Evolutionary conservation across 2,113 vertebrate genomes (phyloP), one percentile per base, ranked within the genome.

Genomic region (Drymodes brunneopygia): DNA sequence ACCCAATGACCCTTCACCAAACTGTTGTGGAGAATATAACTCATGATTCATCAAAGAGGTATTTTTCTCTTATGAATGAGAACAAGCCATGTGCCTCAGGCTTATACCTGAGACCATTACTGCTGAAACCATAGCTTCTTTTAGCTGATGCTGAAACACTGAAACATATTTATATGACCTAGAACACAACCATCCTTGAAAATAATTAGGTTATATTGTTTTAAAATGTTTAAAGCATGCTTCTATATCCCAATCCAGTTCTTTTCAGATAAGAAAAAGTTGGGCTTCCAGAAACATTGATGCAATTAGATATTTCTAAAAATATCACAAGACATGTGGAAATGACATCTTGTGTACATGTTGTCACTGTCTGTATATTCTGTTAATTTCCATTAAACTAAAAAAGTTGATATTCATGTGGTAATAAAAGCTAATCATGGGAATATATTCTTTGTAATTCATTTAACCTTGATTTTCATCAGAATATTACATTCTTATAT

Each of bases 31-130:
- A 67, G 29, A 70, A n/a, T 10, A 33, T 12, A 65, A 47, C 18
- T 56, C 57, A 8, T 53, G 21, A 50, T 53, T 88, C 7, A 79
- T 65, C 28, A 44, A 31, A 84, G 19, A 69, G 4, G 2, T 38
- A 44, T 56, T 93, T 45, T 69, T 54, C 28, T 81, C 27, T 73
- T 53, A 21, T 57, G 24, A 74, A 16, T 2, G 0, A 53, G 45
- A 85, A 22, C 7, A 18, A 38, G 14, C 5, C 23, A 10, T 0
- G 0, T 71, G 42, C 4, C 31, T 89, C 53, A 56, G 25, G 18
- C 36, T 69, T 57, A 38, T 64, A 42, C 15, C 5, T 7, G 15
- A 54, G 28, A 38, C 5, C 8, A 18, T 31, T 66, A 67, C 28
- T 60, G 23, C 10, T 72, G 42, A 16, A 64, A 28, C 5, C 1